A percentile compares a stretch with the other conserved stretches of the same genome.
Evolutionary conservation across 2,888 invertebrate genomes (phyloP).

Genomic region (Napeogenes sylphis): DNA sequence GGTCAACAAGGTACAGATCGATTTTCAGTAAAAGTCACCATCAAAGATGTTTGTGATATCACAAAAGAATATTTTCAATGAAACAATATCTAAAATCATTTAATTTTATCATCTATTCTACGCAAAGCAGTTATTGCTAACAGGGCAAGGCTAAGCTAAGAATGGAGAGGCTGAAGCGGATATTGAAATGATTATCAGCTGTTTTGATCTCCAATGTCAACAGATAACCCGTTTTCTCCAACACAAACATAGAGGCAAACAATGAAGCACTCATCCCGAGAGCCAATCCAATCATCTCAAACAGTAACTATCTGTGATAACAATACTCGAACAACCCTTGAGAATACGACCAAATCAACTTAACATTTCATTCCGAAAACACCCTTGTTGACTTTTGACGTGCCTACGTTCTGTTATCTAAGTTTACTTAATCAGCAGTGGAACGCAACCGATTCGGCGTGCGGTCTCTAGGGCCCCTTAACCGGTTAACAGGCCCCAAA

Average conservation of each 20-base stretch:
- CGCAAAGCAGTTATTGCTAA: not conserved
- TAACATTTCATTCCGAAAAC: slow-evolving; percentile 59
- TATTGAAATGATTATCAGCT: slow-evolving; percentile 34
- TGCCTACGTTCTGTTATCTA: slow-evolving; percentile 72
- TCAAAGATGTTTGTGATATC: too few species aligned
- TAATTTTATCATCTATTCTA: not conserved
- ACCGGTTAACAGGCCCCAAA: slow-evolving; percentile 63
- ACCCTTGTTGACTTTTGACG: slow-evolving; percentile 77
- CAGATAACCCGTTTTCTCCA: slow-evolving; percentile 37
- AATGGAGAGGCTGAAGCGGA: slow-evolving; percentile 23
- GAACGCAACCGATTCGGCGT: slow-evolving; percentile 60
- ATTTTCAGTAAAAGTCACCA: too few species aligned
- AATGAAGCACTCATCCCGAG: slow-evolving; percentile 59
- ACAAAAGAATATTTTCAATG: too few species aligned
- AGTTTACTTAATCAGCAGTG: slow-evolving; percentile 75
- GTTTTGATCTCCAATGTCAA: slow-evolving; percentile 35
- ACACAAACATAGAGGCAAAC: slow-evolving; percentile 54
- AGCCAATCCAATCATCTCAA: slow-evolving; percentile 74
- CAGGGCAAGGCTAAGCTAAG: slow-evolving; percentile 4
- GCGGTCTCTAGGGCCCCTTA: slow-evolving; percentile 67
- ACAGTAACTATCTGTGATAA: slow-evolving; percentile 70
- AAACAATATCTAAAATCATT: not conserved
- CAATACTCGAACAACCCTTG: slow-evolving; percentile 66
- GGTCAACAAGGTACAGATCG: too few species aligned
- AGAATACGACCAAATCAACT: slow-evolving; percentile 72